Evolutionary conservation across 2,113 vertebrate species (phyloP).

Genomic region (Hoplias malabaricus): DNA sequence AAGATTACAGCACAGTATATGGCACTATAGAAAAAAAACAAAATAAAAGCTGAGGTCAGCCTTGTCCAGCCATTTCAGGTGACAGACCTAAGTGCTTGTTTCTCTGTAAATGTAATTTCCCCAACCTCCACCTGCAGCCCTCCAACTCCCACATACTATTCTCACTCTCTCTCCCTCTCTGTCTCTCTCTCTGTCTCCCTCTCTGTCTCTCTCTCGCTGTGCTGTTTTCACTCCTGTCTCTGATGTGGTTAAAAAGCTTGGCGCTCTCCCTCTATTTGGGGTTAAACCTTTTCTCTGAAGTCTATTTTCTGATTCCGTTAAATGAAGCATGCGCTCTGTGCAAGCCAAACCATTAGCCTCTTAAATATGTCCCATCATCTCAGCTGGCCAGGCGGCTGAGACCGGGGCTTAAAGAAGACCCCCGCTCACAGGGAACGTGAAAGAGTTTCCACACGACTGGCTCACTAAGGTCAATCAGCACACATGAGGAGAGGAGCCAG

Average conservation of each 20-base stretch:
- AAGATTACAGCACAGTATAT: background rate
- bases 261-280: slow-evolving; percentile 35
- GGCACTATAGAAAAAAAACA: background rate
- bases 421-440: background rate
- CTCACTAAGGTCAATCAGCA: slow-evolving; percentile 36
- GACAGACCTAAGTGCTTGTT: background rate
- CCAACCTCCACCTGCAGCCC: background rate
- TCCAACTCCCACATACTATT: background rate
- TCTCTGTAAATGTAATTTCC: background rate
- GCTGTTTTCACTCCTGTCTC: slow-evolving; percentile 31
- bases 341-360: slow-evolving; percentile 41
- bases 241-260: slow-evolving; percentile 45
- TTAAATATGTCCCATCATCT: slow-evolving; percentile 42
- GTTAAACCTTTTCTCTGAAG: slow-evolving; percentile 43
- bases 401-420: slow-evolving; percentile 38
- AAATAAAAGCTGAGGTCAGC: background rate
- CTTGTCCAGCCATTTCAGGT: background rate
- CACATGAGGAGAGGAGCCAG: slow-evolving; percentile 3
- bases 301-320: slow-evolving; percentile 46
- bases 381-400: slow-evolving; percentile 6
- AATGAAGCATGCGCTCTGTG: slow-evolving; percentile 41
- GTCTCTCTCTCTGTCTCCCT: background rate
- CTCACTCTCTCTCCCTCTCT: background rate
- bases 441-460: slow-evolving; percentile 28
- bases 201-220: slow-evolving; percentile 11